Base-by-base conservation (phyloP, 2,797 vertebrate genomes). In the Sparidentex hasta region DNA sequence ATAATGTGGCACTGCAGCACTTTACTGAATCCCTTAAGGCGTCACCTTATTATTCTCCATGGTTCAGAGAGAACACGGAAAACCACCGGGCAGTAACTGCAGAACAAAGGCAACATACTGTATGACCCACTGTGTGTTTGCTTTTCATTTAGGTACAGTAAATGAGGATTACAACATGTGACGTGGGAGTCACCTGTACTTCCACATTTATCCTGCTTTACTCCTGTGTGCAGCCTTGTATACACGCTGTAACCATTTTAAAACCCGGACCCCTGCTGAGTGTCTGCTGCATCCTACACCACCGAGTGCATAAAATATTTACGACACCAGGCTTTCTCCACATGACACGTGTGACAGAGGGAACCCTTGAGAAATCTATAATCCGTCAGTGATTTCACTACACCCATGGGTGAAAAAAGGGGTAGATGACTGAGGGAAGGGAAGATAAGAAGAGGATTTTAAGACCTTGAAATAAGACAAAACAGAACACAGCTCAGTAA, bases 231-330 rank as follows among this genome's bases (percentile, higher is more conserved):
- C 13, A 67, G 63, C 21, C 5, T 50, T 11, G 23, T 50, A 51
- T 14, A 54, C n/a, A 27, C 41, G 58, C 38, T n/a, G 18, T 50
- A 43, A 52, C 27, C 41, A 59, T 47, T 50, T 25, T 27, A 27
- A 73, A 67, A 62, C 27, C 47, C n/a, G 13, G 25, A 54, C 38
- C 29, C 29, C 27, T n/a, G 7, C 43, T 50, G 27, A 77, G 44
- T 3, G 5, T 33, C 41, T 41, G 18, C 47, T 52, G n/a, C 29
- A 25, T 52, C 29, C 47, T 70, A 14, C 38, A 71, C 57, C 29
- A 74, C 43, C 44, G 43, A 70, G 54, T 25, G 11, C 52, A 76
- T 73, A 5, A 70, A 76, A 66, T 64, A 74, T 70, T 23, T 63
- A 70, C 38, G 7, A 65, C 12, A 21, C 5, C 8, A 38, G 2